These are phyloP conservation scores for Orchesella flavescens DNA, from an alignment of 2,888 invertebrate species.

Conservation along the genomic window DNA sequence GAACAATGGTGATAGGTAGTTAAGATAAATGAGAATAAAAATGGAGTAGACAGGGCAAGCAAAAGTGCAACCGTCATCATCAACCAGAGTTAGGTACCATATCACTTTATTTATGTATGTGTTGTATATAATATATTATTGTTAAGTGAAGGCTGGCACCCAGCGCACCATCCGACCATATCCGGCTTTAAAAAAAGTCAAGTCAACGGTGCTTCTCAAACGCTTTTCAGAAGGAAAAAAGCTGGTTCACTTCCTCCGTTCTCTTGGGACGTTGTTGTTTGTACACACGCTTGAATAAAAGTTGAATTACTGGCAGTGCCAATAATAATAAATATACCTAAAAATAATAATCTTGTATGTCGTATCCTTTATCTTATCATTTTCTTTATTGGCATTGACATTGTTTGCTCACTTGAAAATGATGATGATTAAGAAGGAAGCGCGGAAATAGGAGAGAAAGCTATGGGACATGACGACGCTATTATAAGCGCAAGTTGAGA, in stretches of 20 bases:
- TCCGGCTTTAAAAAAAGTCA: constrained; percentile 44
- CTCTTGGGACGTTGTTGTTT: neutral
- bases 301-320: neutral
- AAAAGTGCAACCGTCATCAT: neutral
- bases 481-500: too few relatives aligned
- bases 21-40: constrained; percentile 25
- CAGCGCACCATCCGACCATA: constrained; percentile 22
- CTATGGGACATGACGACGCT: neutral
- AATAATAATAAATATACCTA: neutral
- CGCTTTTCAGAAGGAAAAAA: constrained; percentile 29
- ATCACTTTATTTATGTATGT: too few relatives aligned
- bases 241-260: constrained; percentile 51
- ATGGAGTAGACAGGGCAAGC: neutral
- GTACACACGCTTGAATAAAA: neutral
- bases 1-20: constrained; percentile 22
- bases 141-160: neutral
- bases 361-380: neutral
- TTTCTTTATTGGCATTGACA: constrained; percentile 37
- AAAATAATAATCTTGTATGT: neutral
- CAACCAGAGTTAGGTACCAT: neutral
- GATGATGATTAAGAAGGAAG: constrained; percentile 7
- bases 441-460: constrained; percentile 48
- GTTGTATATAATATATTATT: neutral
- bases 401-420: constrained; percentile 1
- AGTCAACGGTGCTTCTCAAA: constrained; percentile 42